Evolutionary conservation across 2,797 vertebrate species (phyloP).

Genomic region (Orientallactaga sibirica): DNA sequence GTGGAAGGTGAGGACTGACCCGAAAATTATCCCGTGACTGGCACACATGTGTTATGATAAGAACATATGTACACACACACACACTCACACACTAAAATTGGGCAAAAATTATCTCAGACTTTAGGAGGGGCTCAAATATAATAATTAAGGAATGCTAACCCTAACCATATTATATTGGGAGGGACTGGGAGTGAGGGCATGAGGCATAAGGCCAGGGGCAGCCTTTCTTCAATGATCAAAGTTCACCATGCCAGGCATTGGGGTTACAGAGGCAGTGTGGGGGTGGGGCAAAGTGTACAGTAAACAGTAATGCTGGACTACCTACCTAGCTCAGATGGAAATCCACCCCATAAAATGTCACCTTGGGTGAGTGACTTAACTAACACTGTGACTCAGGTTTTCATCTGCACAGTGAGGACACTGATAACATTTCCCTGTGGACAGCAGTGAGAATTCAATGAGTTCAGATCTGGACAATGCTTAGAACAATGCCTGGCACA

Average conservation of each 20-base stretch:
- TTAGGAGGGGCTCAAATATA: background rate
- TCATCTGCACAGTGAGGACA: background rate
- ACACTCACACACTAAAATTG: too few species aligned
- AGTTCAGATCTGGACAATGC: background rate
- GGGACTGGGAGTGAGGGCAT: too few species aligned
- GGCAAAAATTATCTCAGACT: too few species aligned
- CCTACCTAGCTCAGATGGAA: background rate
- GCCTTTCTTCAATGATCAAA: background rate
- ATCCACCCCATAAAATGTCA: background rate
- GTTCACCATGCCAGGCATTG: background rate
- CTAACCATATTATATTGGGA: too few species aligned
- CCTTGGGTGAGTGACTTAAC: background rate
- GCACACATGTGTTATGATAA: too few species aligned
- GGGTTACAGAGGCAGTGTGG: rapidly evolving
- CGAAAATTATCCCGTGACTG: too few species aligned
- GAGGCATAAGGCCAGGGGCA: background rate
- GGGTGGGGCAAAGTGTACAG: background rate
- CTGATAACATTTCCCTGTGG: background rate
- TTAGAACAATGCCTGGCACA: background rate
- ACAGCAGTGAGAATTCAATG: background rate
- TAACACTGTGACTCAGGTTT: conserved; percentile 43
- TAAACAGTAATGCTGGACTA: too few species aligned
- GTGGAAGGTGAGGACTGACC: too few species aligned
- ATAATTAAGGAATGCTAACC: background rate
- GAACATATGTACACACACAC: too few species aligned